Conservation (phyloP, 2,888 invertebrate genomes). For the Subacronicta megacephala region DNA sequence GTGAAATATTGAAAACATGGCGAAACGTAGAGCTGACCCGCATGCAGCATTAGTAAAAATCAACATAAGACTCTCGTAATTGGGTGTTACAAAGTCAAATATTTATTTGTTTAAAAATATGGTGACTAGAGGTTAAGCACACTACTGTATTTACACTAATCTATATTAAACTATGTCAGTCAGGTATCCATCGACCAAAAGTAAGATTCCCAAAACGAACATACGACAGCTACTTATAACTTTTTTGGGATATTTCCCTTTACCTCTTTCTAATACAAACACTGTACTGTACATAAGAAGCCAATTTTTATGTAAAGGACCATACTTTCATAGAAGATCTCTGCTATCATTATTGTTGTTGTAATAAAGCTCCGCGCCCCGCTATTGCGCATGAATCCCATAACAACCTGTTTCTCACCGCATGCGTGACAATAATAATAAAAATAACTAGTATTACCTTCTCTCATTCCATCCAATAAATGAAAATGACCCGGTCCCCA, state of each 20-base stretch:
- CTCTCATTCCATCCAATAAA: conserved; percentile 37
- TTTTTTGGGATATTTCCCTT: too few species aligned
- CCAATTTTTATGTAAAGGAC: too few species aligned
- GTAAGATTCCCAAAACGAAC: too few species aligned
- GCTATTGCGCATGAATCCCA: conserved; percentile 20
- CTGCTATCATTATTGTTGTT: conserved; percentile 16
- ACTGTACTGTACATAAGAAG: too few species aligned
- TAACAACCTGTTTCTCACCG: conserved; percentile 10
- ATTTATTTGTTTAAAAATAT: too few species aligned
- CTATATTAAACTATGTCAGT: too few species aligned
- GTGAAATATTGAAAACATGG: background rate
- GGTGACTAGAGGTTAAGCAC: too few species aligned
- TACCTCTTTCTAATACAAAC: too few species aligned
- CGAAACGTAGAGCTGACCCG: background rate
- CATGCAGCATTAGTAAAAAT: background rate
- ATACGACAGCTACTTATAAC: too few species aligned
- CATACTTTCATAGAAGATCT: background rate
- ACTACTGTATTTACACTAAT: too few species aligned
- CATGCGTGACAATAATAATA: conserved; percentile 47
- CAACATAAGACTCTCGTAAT: background rate
- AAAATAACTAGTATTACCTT: conserved; percentile 27
- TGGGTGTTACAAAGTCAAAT: too few species aligned
- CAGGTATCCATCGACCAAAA: too few species aligned
- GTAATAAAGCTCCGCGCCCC: conserved; percentile 29
- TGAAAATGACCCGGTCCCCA: conserved; percentile 28